Base-by-base conservation (phyloP, 2,888 invertebrate species). In the Eupithecia insigniata region DNA sequence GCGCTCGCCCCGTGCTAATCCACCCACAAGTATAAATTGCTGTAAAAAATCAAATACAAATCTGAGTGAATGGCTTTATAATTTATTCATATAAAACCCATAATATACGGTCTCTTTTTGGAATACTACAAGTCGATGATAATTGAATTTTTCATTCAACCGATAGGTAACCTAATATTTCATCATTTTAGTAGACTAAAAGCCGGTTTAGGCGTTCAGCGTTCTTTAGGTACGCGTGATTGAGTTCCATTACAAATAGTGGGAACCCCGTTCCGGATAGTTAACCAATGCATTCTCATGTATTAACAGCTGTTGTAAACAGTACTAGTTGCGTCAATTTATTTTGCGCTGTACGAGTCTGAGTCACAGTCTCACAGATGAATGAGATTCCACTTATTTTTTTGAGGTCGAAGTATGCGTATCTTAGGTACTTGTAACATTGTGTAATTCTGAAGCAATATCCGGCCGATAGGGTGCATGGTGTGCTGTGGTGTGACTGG, bases 301-400 rank as follows among this genome's bases (percentile, higher is more conserved):
- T 22, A 51, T 26, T 26, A 12, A 55, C 55, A 55, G 55, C 55
- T 55, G 55, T 14, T 26, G 26, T 22, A 55, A 55, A 55, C 55
- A 55, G 4, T 51, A 43, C 14, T 55, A 0, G 26, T 55, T 55
- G 60, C 30, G 60, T 60, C 60, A 30, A 28, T 30, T 30, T 22
- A 30, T 60, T 28, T 18, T 4, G 60, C 18, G 60, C 60, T 28
- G 26, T 30, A 51, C 32, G 36, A 28, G 16, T 61, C 39, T 39
- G 51, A 51, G 36, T 46, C 60, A 61, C 34, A 68, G 1, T 12
- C 43, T 72, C 60, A 66, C 28, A 46, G 32, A 61, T 70, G 30
- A 58, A 70, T 62, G 66, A 66, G 51, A 30, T 51, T 46, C 12
- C 10, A 39, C 5, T 30, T 32, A 68, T 46, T 34, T 26, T 46